Percentiles rank a stretch among this genome's conserved stretches.
Conservation (phyloP, 2,113 vertebrate species). For the Serilophus lunatus region DNA sequence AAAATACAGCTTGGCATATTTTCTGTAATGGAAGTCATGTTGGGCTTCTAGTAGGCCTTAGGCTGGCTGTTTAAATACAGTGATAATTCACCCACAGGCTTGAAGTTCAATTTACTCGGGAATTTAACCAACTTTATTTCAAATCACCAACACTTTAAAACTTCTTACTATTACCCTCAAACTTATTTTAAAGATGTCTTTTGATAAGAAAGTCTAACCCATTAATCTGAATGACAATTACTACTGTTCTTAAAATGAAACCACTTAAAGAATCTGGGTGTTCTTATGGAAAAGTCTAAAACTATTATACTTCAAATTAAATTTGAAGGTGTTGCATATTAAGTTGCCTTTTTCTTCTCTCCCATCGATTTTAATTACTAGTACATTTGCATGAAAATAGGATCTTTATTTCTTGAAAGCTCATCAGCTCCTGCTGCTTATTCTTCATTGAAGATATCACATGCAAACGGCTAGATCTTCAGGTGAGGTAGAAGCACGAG, state of each 20-base stretch:
- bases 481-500: slow-evolving; percentile 45
- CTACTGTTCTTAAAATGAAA: slow-evolving; percentile 29
- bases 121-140: slow-evolving; percentile 9
- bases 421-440: slow-evolving; percentile 60
- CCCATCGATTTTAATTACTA: slow-evolving; percentile 63
- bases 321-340: slow-evolving; percentile 44
- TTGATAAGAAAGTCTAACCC: slow-evolving; percentile 13
- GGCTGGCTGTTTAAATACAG: not conserved
- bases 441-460: slow-evolving; percentile 55
- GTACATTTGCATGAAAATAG: slow-evolving; percentile 65
- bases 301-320: slow-evolving; percentile 45
- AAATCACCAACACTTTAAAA: not conserved
- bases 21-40: not conserved
- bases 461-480: slow-evolving; percentile 45
- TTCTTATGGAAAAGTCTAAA: slow-evolving; percentile 42
- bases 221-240: slow-evolving; percentile 56
- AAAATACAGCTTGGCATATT: not conserved
- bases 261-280: slow-evolving; percentile 15
- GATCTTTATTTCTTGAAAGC: slow-evolving; percentile 61
- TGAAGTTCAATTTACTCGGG: not conserved
- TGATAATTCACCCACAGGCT: not conserved
- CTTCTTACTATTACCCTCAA: not conserved
- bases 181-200: slow-evolving; percentile 17
- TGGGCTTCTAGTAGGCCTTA: not conserved
- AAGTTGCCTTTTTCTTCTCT: slow-evolving; percentile 38